These are phyloP conservation scores for Thryonomys swinderianus DNA, from an alignment of 2,113 vertebrate genomes.

Conservation along the genomic window DNA sequence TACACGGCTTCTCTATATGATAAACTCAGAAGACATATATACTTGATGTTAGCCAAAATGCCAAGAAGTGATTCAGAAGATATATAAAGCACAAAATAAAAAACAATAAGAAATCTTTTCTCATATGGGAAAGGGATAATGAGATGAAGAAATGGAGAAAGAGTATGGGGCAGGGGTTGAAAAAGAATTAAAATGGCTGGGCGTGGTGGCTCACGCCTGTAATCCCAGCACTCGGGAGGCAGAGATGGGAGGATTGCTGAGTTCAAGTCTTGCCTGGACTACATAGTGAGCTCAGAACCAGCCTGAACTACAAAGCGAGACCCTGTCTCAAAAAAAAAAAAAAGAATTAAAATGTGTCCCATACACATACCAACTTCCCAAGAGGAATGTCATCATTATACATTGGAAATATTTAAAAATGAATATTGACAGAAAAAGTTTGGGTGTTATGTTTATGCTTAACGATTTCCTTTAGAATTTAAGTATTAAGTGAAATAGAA, in stretches of 20 bases:
- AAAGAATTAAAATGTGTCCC: background rate
- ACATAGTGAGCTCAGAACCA: too few species aligned
- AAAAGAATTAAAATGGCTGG: background rate
- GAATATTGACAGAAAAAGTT: background rate
- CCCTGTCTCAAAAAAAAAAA: too few species aligned
- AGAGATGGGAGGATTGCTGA: too few species aligned
- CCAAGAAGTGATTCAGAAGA: too few species aligned
- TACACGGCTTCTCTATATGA: background rate
- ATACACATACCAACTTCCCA: background rate
- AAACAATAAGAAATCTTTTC: background rate
- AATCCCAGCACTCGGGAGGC: too few species aligned
- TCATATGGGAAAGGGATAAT: background rate
- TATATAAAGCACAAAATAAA: background rate
- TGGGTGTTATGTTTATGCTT: background rate
- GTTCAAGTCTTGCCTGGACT: too few species aligned
- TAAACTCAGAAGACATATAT: background rate
- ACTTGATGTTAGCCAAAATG: too few species aligned
- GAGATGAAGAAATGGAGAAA: background rate
- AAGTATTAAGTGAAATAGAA: constrained; percentile 42
- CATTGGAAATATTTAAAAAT: background rate
- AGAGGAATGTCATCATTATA: background rate
- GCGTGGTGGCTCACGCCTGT: too few species aligned
- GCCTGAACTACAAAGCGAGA: too few species aligned
- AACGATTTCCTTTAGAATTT: constrained; percentile 14
- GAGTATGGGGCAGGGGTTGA: background rate